These are phyloP conservation scores for Drosophila insularis DNA, from an alignment of 1,140 invertebrate species.

Conservation along the genomic window DNA sequence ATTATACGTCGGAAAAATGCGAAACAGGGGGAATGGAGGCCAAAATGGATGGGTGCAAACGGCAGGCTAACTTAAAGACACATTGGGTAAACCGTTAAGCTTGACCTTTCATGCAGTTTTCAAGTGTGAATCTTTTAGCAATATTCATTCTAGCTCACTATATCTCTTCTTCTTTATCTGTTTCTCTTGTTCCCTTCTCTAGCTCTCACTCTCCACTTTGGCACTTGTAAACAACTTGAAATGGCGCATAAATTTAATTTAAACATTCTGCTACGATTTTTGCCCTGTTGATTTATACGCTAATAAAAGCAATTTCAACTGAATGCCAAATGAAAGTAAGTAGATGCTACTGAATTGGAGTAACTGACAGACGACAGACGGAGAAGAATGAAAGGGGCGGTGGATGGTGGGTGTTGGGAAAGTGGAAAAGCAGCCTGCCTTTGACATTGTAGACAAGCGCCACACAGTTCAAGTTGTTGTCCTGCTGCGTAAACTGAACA, in stretches of 20 bases:
- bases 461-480: constrained; percentile 45
- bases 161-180: constrained; percentile 2
- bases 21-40: not conserved
- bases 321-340: constrained; percentile 70
- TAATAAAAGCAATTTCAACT: constrained; percentile 77
- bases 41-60: no score
- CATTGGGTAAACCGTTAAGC: constrained; percentile 27
- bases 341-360: constrained; percentile 37
- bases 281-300: constrained; percentile 78
- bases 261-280: constrained; percentile 73
- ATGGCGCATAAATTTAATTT: constrained; percentile 78
- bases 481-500: constrained; percentile 25
- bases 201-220: constrained; percentile 12
- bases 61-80: not conserved
- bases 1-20: not conserved
- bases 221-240: constrained; percentile 73
- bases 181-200: constrained; percentile 10
- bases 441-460: constrained; percentile 71
- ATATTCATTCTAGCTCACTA: not conserved
- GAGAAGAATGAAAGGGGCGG: not conserved
- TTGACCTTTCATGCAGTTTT: constrained; percentile 49
- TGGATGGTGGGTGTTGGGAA: not conserved
- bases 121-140: constrained; percentile 48
- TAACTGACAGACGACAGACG: constrained; percentile 33
- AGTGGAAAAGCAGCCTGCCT: constrained; percentile 38